Evolutionary conservation across 2,888 invertebrate genomes (phyloP).

Genomic region (Aspidiotus rigidus): DNA sequence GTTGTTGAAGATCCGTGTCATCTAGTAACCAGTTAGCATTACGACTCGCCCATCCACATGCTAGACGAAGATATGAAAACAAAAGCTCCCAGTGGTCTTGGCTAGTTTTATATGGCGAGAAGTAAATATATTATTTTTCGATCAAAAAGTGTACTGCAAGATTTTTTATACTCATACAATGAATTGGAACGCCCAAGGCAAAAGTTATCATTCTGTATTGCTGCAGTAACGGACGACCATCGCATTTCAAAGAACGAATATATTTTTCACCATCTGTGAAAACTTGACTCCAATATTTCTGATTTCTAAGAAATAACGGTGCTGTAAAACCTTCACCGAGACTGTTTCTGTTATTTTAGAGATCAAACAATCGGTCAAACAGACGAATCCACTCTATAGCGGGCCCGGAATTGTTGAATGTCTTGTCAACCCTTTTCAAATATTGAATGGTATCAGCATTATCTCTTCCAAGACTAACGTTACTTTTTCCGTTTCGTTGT

Average conservation of each 20-base stretch:
- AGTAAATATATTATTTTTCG: conserved; percentile 6
- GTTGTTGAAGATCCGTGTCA: too few relatives aligned
- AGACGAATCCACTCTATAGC: conserved; percentile 37
- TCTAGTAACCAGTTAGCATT: conserved; percentile 30
- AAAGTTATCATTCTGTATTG: conserved; percentile 36
- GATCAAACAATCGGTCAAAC: conserved; percentile 36
- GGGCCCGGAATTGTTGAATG: conserved; percentile 35
- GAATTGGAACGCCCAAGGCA: conserved; percentile 36
- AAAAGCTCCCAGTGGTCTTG: conserved; percentile 20
- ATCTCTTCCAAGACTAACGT: conserved; percentile 8
- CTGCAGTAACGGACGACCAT: not conserved
- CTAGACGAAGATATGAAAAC: conserved; percentile 30
- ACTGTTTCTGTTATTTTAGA: conserved; percentile 37
- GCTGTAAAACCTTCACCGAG: conserved; percentile 38
- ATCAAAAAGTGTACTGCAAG: conserved; percentile 33
- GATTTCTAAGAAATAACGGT: conserved; percentile 30
- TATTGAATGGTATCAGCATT: conserved; percentile 40
- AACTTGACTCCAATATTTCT: not conserved
- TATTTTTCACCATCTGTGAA: not conserved
- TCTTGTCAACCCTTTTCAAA: conserved; percentile 11
- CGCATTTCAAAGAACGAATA: not conserved
- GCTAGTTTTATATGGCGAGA: conserved; percentile 19
- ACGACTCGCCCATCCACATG: conserved; percentile 23
- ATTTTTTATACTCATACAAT: conserved; percentile 34
- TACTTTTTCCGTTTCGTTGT: not conserved